A percentile compares a stretch with the other conserved stretches of the same genome.
Conservation (phyloP, 2,797 vertebrate species). For the Pseudocheirus occidentalis region DNA sequence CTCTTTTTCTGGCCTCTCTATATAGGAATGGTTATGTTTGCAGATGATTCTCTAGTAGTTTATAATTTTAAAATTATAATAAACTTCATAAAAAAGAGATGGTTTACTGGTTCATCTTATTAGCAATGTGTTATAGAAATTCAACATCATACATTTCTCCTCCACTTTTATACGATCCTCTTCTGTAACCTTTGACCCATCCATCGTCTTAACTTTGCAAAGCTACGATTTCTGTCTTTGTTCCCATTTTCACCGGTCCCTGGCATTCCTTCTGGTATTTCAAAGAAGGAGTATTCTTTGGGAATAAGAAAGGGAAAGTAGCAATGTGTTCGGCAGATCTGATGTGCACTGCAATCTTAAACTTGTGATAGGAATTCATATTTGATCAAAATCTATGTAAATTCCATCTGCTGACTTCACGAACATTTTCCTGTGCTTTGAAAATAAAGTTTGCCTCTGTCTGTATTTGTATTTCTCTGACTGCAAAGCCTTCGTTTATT, state of each 20-base stretch:
- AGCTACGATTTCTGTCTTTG: constrained; percentile 6
- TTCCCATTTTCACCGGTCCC: not conserved
- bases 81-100: not conserved
- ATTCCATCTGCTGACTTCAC: constrained; percentile 61
- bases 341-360: constrained; percentile 4
- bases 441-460: constrained; percentile 63
- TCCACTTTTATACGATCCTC: not conserved
- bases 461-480: constrained; percentile 68
- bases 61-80: not conserved
- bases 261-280: constrained; percentile 52
- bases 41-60: not conserved
- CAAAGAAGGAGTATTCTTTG: constrained; percentile 32
- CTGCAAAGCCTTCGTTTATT: constrained; percentile 50
- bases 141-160: not conserved
- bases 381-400: constrained; percentile 77
- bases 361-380: constrained; percentile 32
- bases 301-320: not conserved
- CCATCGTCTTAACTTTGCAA: not conserved
- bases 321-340: not conserved
- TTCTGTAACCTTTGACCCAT: not conserved
- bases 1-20: not conserved
- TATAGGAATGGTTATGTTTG: not conserved
- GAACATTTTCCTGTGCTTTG: constrained; percentile 69
- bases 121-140: not conserved
- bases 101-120: not conserved